Base-by-base conservation (phyloP, 2,797 vertebrate species). In the Ptychobarbus kaznakovi region DNA sequence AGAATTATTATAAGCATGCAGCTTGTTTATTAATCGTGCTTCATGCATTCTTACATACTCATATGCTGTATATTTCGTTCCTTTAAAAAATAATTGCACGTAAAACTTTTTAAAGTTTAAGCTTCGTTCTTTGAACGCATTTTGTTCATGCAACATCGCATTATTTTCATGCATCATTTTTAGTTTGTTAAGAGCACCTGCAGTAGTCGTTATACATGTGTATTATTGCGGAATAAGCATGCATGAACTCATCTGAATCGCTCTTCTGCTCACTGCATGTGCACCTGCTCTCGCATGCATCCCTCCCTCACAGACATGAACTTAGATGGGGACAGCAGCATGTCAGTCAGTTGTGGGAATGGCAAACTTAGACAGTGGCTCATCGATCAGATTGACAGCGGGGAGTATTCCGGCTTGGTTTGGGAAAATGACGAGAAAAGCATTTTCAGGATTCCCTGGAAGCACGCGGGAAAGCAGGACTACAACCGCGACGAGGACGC, bases 291-390 rank as follows among this genome's bases (percentile, higher is more conserved):
- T 83, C 86, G 89, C 87, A 86, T 91, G 83, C 86, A 85, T 86
- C 85, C 58, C 3, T 65, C 63, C 88, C 88, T 88, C 76, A 74
- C 89, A 93, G 90, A 91, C 82, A 96, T 96, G 96, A 96, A 95
- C 90, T 85, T 95, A 90, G 95, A 96, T 46, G 94, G 95, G 1
- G 97, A 97, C 91, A 95, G 94, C 91, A 93, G 94, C 91, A 95
- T 97, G 96, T 93, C 97, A 0, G 96, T 96, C 92, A 96, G 95
- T 91, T 98, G 97, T 3, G 98, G 98, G 91, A 99, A 99, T 51
- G 98, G 98, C 89, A 99, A 99, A 88, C 96, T 99, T 90, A 96
- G 98, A 77, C 98, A 99, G 95, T 99, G 98, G 98, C 95, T 99
- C 90, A 99, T 99, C 4, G 97, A 99, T 88, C 98, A 99, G 94